Evolutionary conservation across 2,888 invertebrate species (phyloP).

Genomic region (Frankliniella intonsa): DNA sequence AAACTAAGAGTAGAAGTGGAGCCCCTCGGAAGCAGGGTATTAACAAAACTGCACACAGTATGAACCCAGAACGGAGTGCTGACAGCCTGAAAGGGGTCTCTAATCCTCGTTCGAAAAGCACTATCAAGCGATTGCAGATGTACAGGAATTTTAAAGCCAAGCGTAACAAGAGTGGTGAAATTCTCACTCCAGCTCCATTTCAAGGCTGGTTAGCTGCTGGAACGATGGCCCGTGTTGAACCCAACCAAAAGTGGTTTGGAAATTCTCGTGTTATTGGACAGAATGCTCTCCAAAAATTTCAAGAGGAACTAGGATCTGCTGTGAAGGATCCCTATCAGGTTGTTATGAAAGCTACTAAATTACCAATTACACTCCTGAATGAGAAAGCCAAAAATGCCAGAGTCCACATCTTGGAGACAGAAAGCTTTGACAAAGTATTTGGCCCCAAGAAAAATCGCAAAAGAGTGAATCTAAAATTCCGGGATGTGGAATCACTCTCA

Average conservation of each 20-base stretch:
- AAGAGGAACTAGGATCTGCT: constrained; percentile 91
- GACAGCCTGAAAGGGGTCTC: constrained; percentile 79
- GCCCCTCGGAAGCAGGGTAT: constrained; percentile 78
- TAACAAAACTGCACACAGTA: constrained; percentile 82
- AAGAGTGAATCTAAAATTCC: constrained; percentile 71
- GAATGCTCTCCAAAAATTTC: constrained; percentile 79
- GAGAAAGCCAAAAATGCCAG: constrained; percentile 85
- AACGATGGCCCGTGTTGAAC: constrained; percentile 89
- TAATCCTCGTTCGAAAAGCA: constrained; percentile 80
- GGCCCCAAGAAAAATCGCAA: constrained; percentile 92
- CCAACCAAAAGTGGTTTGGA: constrained; percentile 98
- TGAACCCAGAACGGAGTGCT: constrained; percentile 85
- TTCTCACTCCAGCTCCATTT: constrained; percentile 90
- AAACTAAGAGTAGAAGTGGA: constrained; percentile 65
- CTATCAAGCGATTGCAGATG: constrained; percentile 96
- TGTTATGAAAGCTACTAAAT: constrained; percentile 90
- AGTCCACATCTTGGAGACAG: constrained; percentile 93
- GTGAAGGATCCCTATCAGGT: constrained; percentile 96
- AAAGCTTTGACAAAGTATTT: constrained; percentile 90
- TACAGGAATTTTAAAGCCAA: constrained; percentile 86
- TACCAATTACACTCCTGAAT: constrained; percentile 90
- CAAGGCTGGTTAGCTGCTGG: constrained; percentile 87
- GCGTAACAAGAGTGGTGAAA: constrained; percentile 63
- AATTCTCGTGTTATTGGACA: constrained; percentile 97
- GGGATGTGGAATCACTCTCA: constrained; percentile 73